Percentiles rank a stretch among this genome's conserved stretches.
These are phyloP conservation scores for Zaprionus taronus DNA, from an alignment of 1,140 invertebrate species.

Conservation along the genomic window DNA sequence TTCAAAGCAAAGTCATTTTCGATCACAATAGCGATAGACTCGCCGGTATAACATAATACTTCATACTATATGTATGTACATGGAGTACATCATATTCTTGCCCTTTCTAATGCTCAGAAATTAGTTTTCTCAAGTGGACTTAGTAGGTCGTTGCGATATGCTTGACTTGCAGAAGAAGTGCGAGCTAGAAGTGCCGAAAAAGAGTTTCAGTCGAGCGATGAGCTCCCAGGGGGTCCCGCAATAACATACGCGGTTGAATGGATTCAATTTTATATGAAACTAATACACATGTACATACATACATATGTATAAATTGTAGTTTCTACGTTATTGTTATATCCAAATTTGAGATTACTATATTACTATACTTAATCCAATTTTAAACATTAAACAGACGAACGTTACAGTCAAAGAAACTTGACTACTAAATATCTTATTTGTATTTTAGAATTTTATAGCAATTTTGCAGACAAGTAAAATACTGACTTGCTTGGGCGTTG, in stretches of 20 bases:
- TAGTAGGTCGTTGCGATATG: slow-evolving; percentile 57
- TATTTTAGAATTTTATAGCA: no score
- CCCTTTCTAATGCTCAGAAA: slow-evolving; percentile 77
- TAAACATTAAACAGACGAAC: no score
- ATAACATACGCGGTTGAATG: background rate
- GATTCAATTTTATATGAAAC: background rate
- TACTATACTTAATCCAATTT: no score
- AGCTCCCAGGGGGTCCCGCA: slow-evolving; percentile 46
- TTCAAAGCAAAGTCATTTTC: slow-evolving; percentile 78
- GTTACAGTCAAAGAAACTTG: no score
- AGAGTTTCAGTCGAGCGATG: slow-evolving; percentile 37
- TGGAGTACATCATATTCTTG: slow-evolving; percentile 18
- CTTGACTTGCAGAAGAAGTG: slow-evolving; percentile 68
- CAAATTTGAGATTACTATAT: no score
- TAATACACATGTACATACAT: slow-evolving; percentile 12
- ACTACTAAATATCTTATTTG: no score
- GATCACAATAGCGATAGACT: slow-evolving; percentile 59
- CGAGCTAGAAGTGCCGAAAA: slow-evolving; percentile 32
- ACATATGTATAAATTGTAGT: background rate
- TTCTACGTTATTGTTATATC: no score
- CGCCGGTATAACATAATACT: slow-evolving; percentile 21
- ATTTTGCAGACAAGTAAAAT: no score
- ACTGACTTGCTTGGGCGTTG: no score
- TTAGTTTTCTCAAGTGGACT: slow-evolving; percentile 75
- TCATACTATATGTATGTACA: background rate